Evolutionary conservation across 2,888 invertebrate genomes (phyloP).

Genomic region (Craniophora ligustri): DNA sequence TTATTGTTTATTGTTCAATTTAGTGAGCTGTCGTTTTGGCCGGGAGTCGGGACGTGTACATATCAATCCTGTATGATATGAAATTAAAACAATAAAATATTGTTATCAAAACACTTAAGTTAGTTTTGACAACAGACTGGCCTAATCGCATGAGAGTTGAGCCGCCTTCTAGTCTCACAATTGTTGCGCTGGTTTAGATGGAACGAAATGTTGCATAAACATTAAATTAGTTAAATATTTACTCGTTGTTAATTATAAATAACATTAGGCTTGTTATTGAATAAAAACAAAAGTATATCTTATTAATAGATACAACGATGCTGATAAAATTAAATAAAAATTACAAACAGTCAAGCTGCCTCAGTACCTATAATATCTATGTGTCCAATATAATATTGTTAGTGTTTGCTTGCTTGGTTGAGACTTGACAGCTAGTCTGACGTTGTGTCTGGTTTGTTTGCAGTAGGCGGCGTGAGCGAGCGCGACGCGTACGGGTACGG

Average conservation of each 20-base stretch:
- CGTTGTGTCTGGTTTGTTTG: conserved; percentile 48
- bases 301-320: no score
- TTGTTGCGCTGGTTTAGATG: conserved; percentile 59
- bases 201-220: conserved; percentile 47
- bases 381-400: no score
- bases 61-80: conserved; percentile 3
- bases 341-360: no score
- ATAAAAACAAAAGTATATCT: no score
- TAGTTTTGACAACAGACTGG: conserved; percentile 65
- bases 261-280: no score
- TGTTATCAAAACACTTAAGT: conserved; percentile 67
- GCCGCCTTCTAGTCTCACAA: conserved; percentile 62
- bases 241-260: no score
- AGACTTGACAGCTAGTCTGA: conserved; percentile 7
- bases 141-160: conserved; percentile 64
- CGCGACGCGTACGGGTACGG: conserved; percentile 84
- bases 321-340: no score
- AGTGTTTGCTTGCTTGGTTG: no score
- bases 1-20: background rate
- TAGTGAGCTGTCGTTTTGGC: background rate
- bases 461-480: conserved; percentile 80
- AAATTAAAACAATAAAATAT: conserved; percentile 46
- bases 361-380: no score
- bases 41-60: conserved; percentile 9
- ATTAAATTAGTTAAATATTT: conserved; percentile 39